Evolutionary conservation across 2,113 vertebrate species (phyloP).

Genomic region (Choloepus hoffmanni): DNA sequence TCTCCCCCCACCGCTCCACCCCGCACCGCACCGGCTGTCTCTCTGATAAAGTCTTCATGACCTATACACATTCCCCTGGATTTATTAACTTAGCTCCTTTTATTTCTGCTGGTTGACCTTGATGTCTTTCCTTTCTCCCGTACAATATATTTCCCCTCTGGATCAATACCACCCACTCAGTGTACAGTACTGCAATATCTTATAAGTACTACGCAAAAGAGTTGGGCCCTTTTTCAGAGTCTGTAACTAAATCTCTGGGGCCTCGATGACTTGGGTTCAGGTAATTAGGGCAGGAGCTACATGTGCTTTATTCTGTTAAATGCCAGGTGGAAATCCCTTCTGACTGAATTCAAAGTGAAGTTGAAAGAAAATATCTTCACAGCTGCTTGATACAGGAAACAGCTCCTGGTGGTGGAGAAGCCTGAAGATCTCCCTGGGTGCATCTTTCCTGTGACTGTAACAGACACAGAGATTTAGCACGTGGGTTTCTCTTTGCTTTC

Average conservation of each 20-base stretch:
- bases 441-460: conserved; percentile 18
- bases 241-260: not conserved
- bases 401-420: not conserved
- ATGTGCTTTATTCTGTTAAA: conserved; percentile 18
- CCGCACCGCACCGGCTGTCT: not conserved
- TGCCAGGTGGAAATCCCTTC: not conserved
- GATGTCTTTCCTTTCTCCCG: conserved; percentile 23
- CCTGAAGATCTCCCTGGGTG: not conserved
- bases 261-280: conserved; percentile 16
- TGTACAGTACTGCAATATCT: not conserved
- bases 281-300: not conserved
- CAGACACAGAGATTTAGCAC: not conserved
- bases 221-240: not conserved
- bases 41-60: not conserved
- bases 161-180: not conserved
- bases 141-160: not conserved
- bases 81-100: conserved; percentile 51
- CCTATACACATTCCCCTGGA: not conserved
- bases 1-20: no score
- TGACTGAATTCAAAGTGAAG: conserved; percentile 7
- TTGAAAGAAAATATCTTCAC: not conserved
- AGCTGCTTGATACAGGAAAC: not conserved
- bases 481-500: conserved; percentile 42
- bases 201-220: not conserved
- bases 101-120: conserved; percentile 42